phyloP scores from a whole-genome alignment of 2,797 vertebrate genomes.

The Girardinus metallicus region DNA sequence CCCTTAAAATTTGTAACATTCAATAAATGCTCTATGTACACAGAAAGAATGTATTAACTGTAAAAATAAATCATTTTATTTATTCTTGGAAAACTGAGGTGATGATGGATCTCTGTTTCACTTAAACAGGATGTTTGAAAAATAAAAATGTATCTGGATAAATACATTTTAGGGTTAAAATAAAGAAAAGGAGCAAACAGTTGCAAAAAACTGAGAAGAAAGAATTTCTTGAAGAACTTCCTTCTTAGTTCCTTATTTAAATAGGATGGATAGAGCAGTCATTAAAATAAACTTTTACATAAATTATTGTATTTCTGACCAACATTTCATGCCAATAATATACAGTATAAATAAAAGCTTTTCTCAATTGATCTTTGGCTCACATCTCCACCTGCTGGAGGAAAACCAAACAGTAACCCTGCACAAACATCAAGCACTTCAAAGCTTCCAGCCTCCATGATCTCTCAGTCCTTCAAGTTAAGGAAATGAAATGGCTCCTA shows the following conservation, averaged over 20 bases:
- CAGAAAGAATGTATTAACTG: neutral
- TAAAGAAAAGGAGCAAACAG: neutral
- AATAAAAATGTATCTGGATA: neutral
- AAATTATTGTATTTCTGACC: neutral
- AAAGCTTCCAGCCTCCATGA: constrained; percentile 42
- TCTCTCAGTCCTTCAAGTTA: constrained; percentile 19
- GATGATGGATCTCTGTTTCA: neutral
- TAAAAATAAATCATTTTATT: too few species aligned
- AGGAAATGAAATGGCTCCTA: constrained; percentile 29
- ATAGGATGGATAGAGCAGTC: neutral
- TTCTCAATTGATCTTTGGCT: neutral
- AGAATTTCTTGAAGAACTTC: neutral
- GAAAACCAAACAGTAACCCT: constrained; percentile 37
- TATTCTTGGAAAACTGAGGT: neutral
- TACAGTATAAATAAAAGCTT: neutral
- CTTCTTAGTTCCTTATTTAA: neutral
- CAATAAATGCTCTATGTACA: neutral
- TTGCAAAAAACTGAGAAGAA: neutral
- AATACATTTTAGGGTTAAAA: neutral
- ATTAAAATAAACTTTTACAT: neutral
- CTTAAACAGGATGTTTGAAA: neutral
- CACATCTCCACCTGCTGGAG: constrained; percentile 37
- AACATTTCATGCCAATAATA: neutral
- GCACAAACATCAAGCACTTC: constrained; percentile 34
- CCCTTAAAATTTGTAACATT: neutral